These are phyloP conservation scores for Cenopis cana DNA, from an alignment of 2,888 invertebrate species.

Conservation along the genomic window DNA sequence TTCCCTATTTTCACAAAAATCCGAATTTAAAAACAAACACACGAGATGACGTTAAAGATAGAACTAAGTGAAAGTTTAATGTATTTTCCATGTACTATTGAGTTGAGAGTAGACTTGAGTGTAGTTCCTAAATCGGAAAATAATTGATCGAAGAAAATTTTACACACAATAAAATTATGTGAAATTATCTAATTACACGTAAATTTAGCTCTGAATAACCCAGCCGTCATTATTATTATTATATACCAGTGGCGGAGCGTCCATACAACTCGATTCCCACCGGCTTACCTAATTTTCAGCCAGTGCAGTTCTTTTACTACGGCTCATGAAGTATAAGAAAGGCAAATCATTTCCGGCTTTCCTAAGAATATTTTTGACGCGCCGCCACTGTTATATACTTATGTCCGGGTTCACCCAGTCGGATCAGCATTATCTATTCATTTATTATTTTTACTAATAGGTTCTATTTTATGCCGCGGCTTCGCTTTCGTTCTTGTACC, in stretches of 20 bases:
- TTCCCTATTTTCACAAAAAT: neutral
- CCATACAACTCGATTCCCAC: no score
- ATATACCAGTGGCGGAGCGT: no score
- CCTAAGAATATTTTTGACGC: no score
- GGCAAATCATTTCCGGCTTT: no score
- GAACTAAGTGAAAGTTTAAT: neutral
- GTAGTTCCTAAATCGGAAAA: neutral
- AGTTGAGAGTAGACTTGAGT: no score
- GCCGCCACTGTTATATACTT: no score
- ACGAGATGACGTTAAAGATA: no score
- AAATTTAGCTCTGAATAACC: constrained; percentile 21
- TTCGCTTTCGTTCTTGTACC: no score
- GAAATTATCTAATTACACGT: constrained; percentile 16
- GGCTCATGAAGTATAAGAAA: no score
- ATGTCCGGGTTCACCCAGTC: constrained; percentile 3
- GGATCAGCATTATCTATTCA: constrained; percentile 8
- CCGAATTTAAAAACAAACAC: no score
- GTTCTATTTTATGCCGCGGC: neutral
- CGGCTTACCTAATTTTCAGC: no score
- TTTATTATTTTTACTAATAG: neutral
- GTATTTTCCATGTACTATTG: neutral
- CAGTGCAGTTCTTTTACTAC: no score
- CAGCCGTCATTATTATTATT: neutral
- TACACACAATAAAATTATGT: neutral
- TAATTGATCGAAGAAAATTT: constrained; percentile 13